Evolutionary conservation across 2,888 invertebrate genomes (phyloP).

Genomic region (Gymnosoma rotundatum): DNA sequence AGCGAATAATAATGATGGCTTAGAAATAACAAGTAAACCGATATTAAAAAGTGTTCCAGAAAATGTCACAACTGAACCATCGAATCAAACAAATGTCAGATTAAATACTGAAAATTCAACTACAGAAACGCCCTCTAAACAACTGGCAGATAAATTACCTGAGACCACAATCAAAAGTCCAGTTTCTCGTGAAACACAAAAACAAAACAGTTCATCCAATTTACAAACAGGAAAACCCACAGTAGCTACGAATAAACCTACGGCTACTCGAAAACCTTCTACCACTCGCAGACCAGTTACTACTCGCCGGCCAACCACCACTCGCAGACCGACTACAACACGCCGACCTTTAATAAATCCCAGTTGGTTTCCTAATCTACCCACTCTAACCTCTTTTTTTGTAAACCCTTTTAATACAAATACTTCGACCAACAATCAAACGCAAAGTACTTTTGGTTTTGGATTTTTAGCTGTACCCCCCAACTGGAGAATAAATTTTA

Average conservation of each 20-base stretch:
- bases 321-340: not conserved
- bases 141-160: too few species aligned
- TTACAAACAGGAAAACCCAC: too few species aligned
- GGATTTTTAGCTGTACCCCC: slow-evolving; percentile 51
- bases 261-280: not conserved
- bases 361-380: slow-evolving; percentile 34
- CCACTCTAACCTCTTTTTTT: not conserved
- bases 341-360: not conserved
- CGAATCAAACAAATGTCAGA: not conserved
- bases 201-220: too few species aligned
- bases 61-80: not conserved
- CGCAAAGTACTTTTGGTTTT: slow-evolving; percentile 38
- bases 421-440: slow-evolving; percentile 22
- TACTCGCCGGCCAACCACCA: not conserved
- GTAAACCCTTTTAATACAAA: slow-evolving; percentile 27
- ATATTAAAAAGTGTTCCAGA: not conserved
- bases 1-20: not conserved
- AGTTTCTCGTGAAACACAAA: too few species aligned
- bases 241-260: too few species aligned
- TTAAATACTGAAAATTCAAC: not conserved
- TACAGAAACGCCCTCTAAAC: not conserved
- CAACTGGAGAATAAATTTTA: slow-evolving; percentile 37
- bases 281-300: not conserved
- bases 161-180: too few species aligned
- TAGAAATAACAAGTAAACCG: not conserved